Percentiles rank a stretch among this genome's conserved stretches.
Evolutionary conservation across 2,797 vertebrate genomes (phyloP).

Genomic region (Sebastolobus altivelis): DNA sequence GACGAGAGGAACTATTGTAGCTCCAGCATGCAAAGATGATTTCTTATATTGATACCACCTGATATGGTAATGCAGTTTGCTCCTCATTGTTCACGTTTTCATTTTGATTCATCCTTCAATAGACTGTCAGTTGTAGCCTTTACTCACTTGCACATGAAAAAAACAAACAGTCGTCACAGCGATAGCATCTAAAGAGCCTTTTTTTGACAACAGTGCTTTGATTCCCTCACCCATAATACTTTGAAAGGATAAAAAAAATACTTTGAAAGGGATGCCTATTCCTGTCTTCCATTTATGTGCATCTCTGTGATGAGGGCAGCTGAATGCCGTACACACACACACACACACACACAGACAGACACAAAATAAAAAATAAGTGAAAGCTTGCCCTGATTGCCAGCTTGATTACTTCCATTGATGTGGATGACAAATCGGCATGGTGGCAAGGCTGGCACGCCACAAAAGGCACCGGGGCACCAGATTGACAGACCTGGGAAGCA

Average conservation of each 20-base stretch:
- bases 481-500: conserved; percentile 52
- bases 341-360: conserved; percentile 12
- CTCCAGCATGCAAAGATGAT: conserved; percentile 1
- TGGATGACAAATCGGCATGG: conserved; percentile 61
- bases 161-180: conserved; percentile 31
- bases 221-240: conserved; percentile 66
- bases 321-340: conserved; percentile 41
- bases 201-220: conserved; percentile 69
- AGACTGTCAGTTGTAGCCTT: conserved; percentile 52
- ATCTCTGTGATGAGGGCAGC: conserved; percentile 66
- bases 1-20: not conserved
- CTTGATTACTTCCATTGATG: conserved; percentile 76
- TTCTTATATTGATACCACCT: conserved; percentile 14
- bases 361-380: conserved; percentile 37
- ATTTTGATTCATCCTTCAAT: conserved; percentile 53
- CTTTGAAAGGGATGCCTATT: conserved; percentile 78
- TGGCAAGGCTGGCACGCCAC: conserved; percentile 44
- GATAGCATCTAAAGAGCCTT: conserved; percentile 65
- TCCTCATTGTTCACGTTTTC: conserved; percentile 31
- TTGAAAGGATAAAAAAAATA: conserved; percentile 61
- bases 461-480: conserved; percentile 41
- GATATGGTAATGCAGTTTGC: conserved; percentile 42
- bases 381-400: conserved; percentile 65
- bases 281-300: conserved; percentile 73
- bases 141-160: conserved; percentile 37